Percentiles rank a stretch among this genome's conserved stretches.
phyloP scores from a whole-genome alignment of 2,113 vertebrate species.

The Pterocles gutturalis region DNA sequence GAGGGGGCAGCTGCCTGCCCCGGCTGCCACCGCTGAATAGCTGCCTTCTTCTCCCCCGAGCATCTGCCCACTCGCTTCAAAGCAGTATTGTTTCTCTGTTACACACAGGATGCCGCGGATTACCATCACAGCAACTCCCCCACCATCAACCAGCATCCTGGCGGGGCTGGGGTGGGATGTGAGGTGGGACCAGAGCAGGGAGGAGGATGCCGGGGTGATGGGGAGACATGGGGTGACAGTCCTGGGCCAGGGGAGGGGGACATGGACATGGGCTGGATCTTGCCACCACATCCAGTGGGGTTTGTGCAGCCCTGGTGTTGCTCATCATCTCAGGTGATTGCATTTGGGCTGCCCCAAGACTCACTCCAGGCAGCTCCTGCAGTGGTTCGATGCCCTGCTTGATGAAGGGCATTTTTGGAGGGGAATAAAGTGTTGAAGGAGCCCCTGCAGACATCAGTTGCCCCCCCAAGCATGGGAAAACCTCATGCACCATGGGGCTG shows the following conservation, averaged over 20 bases:
- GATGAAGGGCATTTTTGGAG: background rate
- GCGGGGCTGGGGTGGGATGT: background rate
- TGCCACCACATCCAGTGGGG: background rate
- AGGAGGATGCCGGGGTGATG: background rate
- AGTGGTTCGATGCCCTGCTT: background rate
- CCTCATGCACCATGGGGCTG: fast-evolving
- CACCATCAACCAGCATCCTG: background rate
- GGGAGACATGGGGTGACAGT: background rate
- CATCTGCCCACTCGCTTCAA: background rate
- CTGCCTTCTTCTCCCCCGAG: background rate
- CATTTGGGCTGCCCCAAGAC: background rate
- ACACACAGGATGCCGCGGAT: background rate
- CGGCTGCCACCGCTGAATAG: background rate
- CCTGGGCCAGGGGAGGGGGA: background rate
- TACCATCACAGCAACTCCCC: background rate
- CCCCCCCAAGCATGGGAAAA: background rate
- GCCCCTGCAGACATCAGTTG: background rate
- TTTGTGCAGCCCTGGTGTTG: background rate
- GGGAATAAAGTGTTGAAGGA: background rate
- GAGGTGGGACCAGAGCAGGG: background rate
- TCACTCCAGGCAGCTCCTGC: background rate
- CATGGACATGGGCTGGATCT: too few species aligned
- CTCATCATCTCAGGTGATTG: background rate
- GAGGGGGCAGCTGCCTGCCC: background rate
- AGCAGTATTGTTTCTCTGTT: background rate